Percentiles rank a stretch among this genome's conserved stretches.
phyloP scores from a whole-genome alignment of 2,113 vertebrate species.

The Ophiodon elongatus region DNA sequence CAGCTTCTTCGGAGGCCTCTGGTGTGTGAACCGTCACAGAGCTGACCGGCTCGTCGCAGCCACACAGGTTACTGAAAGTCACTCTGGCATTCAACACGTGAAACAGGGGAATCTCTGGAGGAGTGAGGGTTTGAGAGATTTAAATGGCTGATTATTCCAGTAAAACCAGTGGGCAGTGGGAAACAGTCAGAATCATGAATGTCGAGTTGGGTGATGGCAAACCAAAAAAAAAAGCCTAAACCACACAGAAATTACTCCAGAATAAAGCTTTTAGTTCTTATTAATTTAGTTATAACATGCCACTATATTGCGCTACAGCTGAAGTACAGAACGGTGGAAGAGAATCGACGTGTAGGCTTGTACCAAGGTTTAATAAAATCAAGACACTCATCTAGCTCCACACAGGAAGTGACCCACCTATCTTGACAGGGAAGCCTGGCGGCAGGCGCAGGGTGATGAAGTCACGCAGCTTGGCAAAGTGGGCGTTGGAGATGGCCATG shows the following conservation, averaged over 20 bases:
- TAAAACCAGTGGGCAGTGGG: neutral
- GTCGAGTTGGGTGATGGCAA: neutral
- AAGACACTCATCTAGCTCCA: neutral
- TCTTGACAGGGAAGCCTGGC: constrained; percentile 86
- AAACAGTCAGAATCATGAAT: neutral
- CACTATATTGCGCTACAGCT: neutral
- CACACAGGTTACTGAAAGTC: constrained; percentile 88
- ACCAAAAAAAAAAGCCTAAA: neutral
- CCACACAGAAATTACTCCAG: neutral
- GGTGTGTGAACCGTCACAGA: constrained; percentile 81
- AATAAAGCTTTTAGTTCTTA: neutral
- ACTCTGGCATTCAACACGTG: constrained; percentile 88
- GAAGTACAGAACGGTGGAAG: neutral
- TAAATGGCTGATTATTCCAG: neutral
- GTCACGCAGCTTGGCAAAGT: constrained; percentile 88
- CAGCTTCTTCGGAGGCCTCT: constrained; percentile 72
- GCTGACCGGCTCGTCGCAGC: constrained; percentile 86
- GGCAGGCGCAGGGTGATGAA: constrained; percentile 87
- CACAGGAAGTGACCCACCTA: constrained; percentile 69
- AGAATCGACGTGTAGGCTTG: neutral
- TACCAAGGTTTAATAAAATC: neutral
- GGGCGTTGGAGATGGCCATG: constrained; percentile 88
- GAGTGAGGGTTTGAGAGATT: neutral
- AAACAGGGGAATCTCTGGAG: constrained; percentile 86
- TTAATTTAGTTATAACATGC: neutral